Evolutionary conservation across 2,888 invertebrate species (phyloP), one percentile per base, ranked within the genome.

Genomic region (Slavum lentiscoides): DNA sequence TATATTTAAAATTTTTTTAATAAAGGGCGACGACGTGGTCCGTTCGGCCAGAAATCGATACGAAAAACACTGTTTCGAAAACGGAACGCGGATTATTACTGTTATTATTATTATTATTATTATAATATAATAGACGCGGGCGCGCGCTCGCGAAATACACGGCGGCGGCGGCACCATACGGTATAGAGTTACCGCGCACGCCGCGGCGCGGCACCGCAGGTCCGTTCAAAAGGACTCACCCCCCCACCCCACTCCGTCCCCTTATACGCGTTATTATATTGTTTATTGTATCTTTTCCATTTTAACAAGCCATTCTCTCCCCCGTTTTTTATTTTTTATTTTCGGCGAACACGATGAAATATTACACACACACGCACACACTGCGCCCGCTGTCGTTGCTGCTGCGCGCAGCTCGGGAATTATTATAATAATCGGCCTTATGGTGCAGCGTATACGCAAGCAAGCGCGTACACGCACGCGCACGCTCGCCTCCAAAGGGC

Each of bases 251-350:
- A 30, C 4, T 2, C 30, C 30, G 1, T 30, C 30, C 30, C 30
- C n/a, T n/a, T n/a, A n/a, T 30, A 30, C 62, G 8, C 73, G 62
- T 53, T 74, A 73, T 73, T 73, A 49, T 74, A 72, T 74, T 74
- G 61, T 74, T 59, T n/a, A n/a, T 74, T 74, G 73, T 74, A 74
- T 74, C 73, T 74, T 74, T 74, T 7, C 37, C 5, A 64, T 74
- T 74, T 74, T 74, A 74, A 74, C 74, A 74, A 74, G 64, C 74
- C 23, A 30, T 30, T 30, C 9, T 37, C 55, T 64, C 74, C 37
- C 64, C 64, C 43, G 43, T 1, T 43, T 43, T 43, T 43, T 43
- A 4, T 43, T 73, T 61, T 59, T 72, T 61, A 19, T n/a, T 43
- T 9, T 9, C 43, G 43, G 43, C 43, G 23, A 30, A 62, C 73